Percentiles rank a stretch among this genome's conserved stretches.
These are phyloP conservation scores for Nomia melanderi DNA, from an alignment of 1,140 invertebrate genomes.

Conservation along the genomic window DNA sequence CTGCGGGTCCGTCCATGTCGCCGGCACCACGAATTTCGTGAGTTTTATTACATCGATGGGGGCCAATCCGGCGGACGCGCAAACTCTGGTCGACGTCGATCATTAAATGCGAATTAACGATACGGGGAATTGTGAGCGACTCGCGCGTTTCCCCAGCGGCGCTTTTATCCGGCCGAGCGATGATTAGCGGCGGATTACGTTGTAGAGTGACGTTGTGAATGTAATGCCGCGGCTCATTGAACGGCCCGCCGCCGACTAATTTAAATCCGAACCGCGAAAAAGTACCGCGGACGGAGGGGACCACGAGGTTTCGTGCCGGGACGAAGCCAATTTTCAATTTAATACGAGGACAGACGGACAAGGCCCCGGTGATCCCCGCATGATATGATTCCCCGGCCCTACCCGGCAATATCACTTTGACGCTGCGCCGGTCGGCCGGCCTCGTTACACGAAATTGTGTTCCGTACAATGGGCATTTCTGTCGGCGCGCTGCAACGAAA, in stretches of 20 bases:
- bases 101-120: constrained; percentile 66
- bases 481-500: constrained; percentile 12
- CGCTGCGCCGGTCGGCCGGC: background rate
- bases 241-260: constrained; percentile 48
- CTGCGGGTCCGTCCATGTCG: too few relatives aligned
- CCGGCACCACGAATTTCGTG: constrained; percentile 29
- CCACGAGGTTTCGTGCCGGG: constrained; percentile 22
- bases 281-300: background rate
- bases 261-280: constrained; percentile 60
- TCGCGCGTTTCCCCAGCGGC: constrained; percentile 26
- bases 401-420: constrained; percentile 26
- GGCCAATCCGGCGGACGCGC: constrained; percentile 29
- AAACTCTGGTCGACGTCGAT: constrained; percentile 57
- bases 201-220: constrained; percentile 41
- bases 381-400: constrained; percentile 19
- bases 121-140: constrained; percentile 37
- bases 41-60: constrained; percentile 33
- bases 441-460: constrained; percentile 52
- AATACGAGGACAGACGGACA: constrained; percentile 32
- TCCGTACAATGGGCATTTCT: constrained; percentile 33
- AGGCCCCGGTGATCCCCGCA: background rate
- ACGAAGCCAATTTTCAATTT: constrained; percentile 52
- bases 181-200: constrained; percentile 67
- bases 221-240: constrained; percentile 56
- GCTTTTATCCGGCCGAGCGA: constrained; percentile 49